Percentiles rank a stretch among this genome's conserved stretches.
Conservation (phyloP, 2,797 vertebrate genomes). For the Gorsachius magnificus region DNA sequence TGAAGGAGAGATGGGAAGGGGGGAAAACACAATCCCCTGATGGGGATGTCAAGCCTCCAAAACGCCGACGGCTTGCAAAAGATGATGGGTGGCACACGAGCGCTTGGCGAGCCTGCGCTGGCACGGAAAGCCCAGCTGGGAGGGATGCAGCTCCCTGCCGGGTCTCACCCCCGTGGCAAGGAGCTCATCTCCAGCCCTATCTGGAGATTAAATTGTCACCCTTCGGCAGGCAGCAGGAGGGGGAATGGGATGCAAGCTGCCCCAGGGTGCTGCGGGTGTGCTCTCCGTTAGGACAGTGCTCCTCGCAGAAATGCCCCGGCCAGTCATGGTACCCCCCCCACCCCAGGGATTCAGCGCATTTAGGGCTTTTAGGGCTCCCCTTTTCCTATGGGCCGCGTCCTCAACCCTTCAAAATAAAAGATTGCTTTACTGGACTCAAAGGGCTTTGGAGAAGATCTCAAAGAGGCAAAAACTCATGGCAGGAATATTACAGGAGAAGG, state of each 20-base stretch:
- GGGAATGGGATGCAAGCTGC: too few species aligned
- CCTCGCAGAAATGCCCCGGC: background rate
- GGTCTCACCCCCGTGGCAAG: background rate
- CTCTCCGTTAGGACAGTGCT: background rate
- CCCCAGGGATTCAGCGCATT: rapidly evolving
- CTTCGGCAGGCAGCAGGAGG: background rate
- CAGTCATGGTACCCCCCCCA: background rate
- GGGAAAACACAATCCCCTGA: background rate
- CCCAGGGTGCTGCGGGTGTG: background rate
- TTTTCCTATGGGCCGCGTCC: rapidly evolving
- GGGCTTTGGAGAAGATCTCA: background rate
- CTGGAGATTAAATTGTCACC: background rate
- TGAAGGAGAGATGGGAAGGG: background rate
- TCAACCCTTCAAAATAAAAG: background rate
- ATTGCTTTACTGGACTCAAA: rapidly evolving
- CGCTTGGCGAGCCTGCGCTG: rapidly evolving
- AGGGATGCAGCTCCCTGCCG: background rate
- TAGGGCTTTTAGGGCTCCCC: background rate
- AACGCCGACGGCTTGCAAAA: background rate
- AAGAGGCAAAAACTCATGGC: background rate
- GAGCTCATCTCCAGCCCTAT: background rate
- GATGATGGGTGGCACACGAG: background rate
- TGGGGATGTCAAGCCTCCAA: background rate
- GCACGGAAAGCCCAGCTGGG: background rate
- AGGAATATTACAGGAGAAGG: background rate